Conservation (phyloP, 2,797 vertebrate genomes). For the Sebastes elongatus region DNA sequence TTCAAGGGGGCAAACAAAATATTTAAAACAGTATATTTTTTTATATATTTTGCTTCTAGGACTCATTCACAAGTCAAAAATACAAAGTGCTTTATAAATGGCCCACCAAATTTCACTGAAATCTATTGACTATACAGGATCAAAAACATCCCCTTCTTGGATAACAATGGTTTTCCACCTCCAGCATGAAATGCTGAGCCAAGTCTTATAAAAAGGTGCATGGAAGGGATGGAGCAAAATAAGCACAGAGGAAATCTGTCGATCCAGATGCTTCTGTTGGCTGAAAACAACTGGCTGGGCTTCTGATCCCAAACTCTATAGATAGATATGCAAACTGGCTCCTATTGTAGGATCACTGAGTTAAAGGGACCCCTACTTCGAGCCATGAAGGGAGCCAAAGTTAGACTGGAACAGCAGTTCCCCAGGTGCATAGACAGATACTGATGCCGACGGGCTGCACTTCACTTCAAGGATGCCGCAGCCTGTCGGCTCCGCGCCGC, state of each 20-base stretch:
- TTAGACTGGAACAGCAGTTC: slow-evolving; percentile 40
- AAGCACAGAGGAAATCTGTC: slow-evolving; percentile 41
- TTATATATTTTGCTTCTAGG: background rate
- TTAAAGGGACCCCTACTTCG: slow-evolving; percentile 27
- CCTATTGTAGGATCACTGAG: slow-evolving; percentile 6
- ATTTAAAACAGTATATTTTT: background rate
- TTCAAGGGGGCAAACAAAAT: background rate
- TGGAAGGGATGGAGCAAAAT: slow-evolving; percentile 20
- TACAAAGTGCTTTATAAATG: background rate
- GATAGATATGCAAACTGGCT: slow-evolving; percentile 50
- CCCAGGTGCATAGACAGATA: slow-evolving; percentile 50
- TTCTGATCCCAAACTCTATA: slow-evolving; percentile 46
- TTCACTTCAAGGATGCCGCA: slow-evolving; percentile 24
- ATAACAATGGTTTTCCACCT: background rate
- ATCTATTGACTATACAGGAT: background rate
- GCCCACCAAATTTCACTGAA: background rate
- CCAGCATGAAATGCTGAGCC: slow-evolving; percentile 23
- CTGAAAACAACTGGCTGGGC: slow-evolving; percentile 23
- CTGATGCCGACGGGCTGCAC: slow-evolving; percentile 26
- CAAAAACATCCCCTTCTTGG: background rate
- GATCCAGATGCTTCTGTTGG: slow-evolving; percentile 33
- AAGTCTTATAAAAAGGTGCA: slow-evolving; percentile 7
- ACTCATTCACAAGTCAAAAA: background rate
- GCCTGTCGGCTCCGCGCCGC: slow-evolving; percentile 28
- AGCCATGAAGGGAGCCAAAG: slow-evolving; percentile 24